phyloP scores from a whole-genome alignment of 2,113 vertebrate species.

The Lycaon pictus region DNA sequence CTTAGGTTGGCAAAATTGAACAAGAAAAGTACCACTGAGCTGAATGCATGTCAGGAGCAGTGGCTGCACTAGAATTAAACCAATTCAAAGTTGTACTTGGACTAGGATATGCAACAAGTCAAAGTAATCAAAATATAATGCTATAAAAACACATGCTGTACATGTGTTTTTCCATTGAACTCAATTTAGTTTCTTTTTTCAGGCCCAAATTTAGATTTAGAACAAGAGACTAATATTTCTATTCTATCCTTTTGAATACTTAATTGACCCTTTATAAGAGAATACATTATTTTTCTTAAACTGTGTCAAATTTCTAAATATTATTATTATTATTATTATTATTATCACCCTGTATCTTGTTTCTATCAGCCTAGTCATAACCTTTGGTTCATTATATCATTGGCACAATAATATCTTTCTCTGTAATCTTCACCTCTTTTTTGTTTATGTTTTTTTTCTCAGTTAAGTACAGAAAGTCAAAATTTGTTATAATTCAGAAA shows the following conservation, averaged over 20 bases:
- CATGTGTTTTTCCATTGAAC: neutral
- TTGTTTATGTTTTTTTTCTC: neutral
- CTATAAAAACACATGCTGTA: slow-evolving; percentile 12
- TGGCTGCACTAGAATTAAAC: neutral
- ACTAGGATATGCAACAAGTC: neutral
- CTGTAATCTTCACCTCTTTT: neutral
- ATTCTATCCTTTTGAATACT: neutral
- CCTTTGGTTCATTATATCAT: neutral
- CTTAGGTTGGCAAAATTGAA: slow-evolving; percentile 57
- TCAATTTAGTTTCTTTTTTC: neutral
- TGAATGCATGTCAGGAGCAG: slow-evolving; percentile 10
- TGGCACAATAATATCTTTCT: neutral
- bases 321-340: neutral
- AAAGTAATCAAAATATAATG: neutral
- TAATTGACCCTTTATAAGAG: neutral
- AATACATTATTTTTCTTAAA: neutral
- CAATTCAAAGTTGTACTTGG: slow-evolving; percentile 22
- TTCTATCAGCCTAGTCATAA: neutral
- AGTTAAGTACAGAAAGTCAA: neutral
- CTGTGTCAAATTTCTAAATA: neutral
- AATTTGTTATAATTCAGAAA: neutral
- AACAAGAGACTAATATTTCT: neutral
- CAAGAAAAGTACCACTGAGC: neutral
- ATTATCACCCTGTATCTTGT: neutral
- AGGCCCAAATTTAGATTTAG: neutral